Evolutionary conservation across 2,113 vertebrate species (phyloP).

Genomic region (Ptilonorhynchus violaceus): DNA sequence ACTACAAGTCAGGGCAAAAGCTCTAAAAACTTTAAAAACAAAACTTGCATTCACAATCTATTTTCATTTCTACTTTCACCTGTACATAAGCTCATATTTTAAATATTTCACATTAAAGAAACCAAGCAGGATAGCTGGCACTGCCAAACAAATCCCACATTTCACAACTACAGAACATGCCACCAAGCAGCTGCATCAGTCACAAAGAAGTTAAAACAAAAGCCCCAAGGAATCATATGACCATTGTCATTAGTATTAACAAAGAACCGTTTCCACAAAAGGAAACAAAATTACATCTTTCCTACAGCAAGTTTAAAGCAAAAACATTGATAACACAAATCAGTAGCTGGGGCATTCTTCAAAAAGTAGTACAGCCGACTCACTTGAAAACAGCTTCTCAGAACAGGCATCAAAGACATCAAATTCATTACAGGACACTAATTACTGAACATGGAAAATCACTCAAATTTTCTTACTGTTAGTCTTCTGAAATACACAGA

Average conservation of each 20-base stretch:
- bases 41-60: not conserved
- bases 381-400: not conserved
- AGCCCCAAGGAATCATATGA: slow-evolving; percentile 2
- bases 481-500: not conserved
- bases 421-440: not conserved
- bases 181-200: slow-evolving; percentile 25
- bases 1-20: not conserved
- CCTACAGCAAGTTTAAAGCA: not conserved
- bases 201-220: slow-evolving; percentile 34
- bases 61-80: not conserved
- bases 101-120: not conserved
- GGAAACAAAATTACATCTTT: not conserved
- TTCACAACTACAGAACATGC: not conserved
- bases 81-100: not conserved
- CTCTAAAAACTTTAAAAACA: not conserved
- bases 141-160: not conserved
- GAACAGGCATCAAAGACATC: not conserved
- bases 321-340: not conserved
- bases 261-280: not conserved
- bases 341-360: not conserved
- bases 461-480: not conserved
- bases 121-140: not conserved
- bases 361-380: not conserved
- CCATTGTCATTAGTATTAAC: not conserved
- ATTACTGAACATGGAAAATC: not conserved